phyloP scores from a whole-genome alignment of 2,888 invertebrate genomes.

The Laspeyria flexula region DNA sequence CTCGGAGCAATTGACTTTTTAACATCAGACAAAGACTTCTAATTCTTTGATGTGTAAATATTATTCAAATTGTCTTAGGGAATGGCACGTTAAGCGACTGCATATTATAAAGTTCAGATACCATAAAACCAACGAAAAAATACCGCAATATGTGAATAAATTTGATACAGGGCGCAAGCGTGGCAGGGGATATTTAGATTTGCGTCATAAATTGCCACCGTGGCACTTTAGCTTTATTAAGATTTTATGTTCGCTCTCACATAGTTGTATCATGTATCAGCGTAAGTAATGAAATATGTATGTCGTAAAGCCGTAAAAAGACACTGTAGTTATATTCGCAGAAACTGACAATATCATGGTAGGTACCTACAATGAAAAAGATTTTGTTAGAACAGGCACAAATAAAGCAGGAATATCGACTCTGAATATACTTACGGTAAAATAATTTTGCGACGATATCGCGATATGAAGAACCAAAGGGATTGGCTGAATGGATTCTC shows the following conservation, averaged over 20 bases:
- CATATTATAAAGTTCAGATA: conserved; percentile 16
- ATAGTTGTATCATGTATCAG: conserved; percentile 48
- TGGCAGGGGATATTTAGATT: conserved; percentile 43
- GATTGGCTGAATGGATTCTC: conserved; percentile 27
- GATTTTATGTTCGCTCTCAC: conserved; percentile 52
- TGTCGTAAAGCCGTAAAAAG: conserved; percentile 50
- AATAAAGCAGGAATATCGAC: conserved; percentile 16
- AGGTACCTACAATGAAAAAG: conserved; percentile 4
- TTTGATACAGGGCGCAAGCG: conserved; percentile 28
- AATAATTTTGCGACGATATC: conserved; percentile 27
- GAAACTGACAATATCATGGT: conserved; percentile 24
- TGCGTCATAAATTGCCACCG: conserved; percentile 43
- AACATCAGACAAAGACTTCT: no score
- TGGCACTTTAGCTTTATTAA: conserved; percentile 50
- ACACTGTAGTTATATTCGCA: conserved; percentile 35
- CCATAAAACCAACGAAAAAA: conserved; percentile 30
- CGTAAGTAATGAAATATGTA: conserved; percentile 60
- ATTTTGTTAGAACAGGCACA: conserved; percentile 11
- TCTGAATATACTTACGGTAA: no score
- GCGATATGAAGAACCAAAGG: conserved; percentile 16
- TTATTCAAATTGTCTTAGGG: no score
- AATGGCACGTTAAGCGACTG: background rate
- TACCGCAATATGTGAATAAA: conserved; percentile 38
- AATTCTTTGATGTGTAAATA: no score
- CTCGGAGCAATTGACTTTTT: no score